These are phyloP conservation scores for Myotis myotis DNA, from an alignment of 2,797 vertebrate genomes.

Conservation along the genomic window DNA sequence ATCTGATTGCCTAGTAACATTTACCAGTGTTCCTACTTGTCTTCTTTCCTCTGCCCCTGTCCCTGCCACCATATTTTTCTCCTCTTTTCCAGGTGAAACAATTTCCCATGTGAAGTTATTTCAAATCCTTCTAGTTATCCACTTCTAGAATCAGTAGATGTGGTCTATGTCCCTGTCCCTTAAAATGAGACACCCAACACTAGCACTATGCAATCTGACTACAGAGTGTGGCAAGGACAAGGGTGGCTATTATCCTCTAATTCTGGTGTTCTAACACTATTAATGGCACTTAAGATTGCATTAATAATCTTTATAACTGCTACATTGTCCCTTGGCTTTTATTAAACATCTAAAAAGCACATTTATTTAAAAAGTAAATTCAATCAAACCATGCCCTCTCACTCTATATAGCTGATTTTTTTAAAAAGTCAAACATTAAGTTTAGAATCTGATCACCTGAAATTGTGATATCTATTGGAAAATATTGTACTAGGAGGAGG, in stretches of 20 bases:
- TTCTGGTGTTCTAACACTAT: background rate
- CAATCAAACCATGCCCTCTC: background rate
- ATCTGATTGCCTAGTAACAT: background rate
- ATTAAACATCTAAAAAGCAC: background rate
- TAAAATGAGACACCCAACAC: background rate
- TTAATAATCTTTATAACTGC: background rate
- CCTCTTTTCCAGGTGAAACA: background rate
- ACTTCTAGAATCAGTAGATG: background rate
- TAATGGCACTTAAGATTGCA: background rate
- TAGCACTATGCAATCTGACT: background rate
- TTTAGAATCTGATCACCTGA: background rate
- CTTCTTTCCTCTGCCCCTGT: background rate
- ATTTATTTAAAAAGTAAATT: background rate
- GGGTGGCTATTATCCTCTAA: background rate
- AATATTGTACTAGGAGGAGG: background rate
- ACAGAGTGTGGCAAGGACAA: rapidly evolving
- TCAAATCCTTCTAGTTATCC: background rate
- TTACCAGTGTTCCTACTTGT: background rate
- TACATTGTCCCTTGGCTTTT: background rate
- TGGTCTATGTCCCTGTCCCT: background rate
- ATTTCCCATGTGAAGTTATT: background rate
- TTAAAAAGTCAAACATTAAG: background rate
- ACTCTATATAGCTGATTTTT: background rate
- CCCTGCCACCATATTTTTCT: background rate
- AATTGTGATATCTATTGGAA: background rate